Evolutionary conservation across 2,888 invertebrate species (phyloP).

Genomic region (Oscheius sp.): DNA sequence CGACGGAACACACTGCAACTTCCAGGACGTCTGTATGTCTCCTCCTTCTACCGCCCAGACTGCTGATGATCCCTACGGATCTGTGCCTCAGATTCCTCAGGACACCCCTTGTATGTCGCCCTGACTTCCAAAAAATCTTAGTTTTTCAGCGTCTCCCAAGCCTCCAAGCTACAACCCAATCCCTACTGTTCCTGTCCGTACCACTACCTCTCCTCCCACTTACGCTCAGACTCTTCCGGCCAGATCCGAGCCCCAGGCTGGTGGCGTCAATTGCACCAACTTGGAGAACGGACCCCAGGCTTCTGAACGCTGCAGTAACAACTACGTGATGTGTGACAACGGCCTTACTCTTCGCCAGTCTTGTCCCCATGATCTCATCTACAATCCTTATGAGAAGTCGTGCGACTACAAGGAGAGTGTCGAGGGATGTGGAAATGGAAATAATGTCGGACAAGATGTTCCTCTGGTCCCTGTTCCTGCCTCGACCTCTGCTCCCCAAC

Average conservation of each 20-base stretch:
- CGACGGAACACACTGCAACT: slow-evolving; percentile 48
- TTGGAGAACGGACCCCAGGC: slow-evolving; percentile 47
- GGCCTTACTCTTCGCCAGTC: background rate
- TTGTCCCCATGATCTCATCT: slow-evolving; percentile 5
- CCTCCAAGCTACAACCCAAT: too few species aligned
- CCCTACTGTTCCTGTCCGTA: background rate
- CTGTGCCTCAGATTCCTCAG: background rate
- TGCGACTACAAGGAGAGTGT: slow-evolving; percentile 6
- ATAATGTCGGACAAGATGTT: background rate
- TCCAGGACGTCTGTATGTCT: slow-evolving; percentile 38
- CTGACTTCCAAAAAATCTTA: background rate
- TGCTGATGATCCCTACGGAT: slow-evolving; percentile 11
- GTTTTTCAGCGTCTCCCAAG: background rate
- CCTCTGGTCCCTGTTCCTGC: background rate
- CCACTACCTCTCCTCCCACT: slow-evolving; percentile 11
- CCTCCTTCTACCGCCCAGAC: background rate
- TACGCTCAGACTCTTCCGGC: slow-evolving; percentile 7
- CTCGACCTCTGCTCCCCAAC: slow-evolving; percentile 2
- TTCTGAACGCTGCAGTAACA: slow-evolving; percentile 36
- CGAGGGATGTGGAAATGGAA: background rate
- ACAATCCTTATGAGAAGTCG: background rate
- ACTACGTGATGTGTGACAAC: slow-evolving; percentile 48
- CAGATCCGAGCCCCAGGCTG: slow-evolving; percentile 2
- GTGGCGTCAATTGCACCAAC: slow-evolving; percentile 34
- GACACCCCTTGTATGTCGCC: too few species aligned